phyloP scores from a whole-genome alignment of 2,888 invertebrate genomes.

The Apamea epomidion region DNA sequence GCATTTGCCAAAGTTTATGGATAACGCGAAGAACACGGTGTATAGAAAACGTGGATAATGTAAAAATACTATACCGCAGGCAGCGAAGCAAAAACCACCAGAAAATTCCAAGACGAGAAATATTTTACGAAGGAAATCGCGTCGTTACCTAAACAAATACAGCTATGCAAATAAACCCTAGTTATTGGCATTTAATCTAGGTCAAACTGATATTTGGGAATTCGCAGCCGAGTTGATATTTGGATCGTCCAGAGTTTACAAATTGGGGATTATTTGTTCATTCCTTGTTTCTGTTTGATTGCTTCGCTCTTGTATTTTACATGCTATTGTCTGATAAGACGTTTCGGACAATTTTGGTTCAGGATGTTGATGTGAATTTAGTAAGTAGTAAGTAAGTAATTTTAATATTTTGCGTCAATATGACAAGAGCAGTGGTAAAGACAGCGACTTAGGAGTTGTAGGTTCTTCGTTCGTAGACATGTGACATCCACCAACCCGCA shows the following conservation, averaged over 20 bases:
- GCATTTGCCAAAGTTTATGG: no score
- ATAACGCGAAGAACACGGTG: no score
- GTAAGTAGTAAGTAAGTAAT: neutral
- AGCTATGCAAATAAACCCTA: conserved; percentile 60
- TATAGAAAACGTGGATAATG: neutral
- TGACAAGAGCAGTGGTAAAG: no score
- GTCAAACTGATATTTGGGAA: conserved; percentile 77
- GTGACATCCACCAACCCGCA: no score
- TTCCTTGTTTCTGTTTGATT: conserved; percentile 31
- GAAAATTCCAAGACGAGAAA: conserved; percentile 14
- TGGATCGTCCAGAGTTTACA: conserved; percentile 58
- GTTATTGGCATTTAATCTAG: conserved; percentile 75
- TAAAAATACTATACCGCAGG: neutral
- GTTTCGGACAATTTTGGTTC: neutral
- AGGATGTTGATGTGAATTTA: neutral
- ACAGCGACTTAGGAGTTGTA: no score
- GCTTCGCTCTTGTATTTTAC: conserved; percentile 22
- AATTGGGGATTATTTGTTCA: conserved; percentile 62
- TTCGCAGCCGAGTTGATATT: conserved; percentile 66
- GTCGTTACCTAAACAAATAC: conserved; percentile 65
- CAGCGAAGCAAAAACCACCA: neutral
- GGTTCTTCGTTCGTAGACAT: no score
- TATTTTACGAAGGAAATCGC: conserved; percentile 8
- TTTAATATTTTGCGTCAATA: neutral
- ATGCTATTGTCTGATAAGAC: neutral